A percentile compares a stretch with the other conserved stretches of the same genome.
Conservation (phyloP, 2,797 vertebrate genomes). For the Nyctalus aviator region DNA sequence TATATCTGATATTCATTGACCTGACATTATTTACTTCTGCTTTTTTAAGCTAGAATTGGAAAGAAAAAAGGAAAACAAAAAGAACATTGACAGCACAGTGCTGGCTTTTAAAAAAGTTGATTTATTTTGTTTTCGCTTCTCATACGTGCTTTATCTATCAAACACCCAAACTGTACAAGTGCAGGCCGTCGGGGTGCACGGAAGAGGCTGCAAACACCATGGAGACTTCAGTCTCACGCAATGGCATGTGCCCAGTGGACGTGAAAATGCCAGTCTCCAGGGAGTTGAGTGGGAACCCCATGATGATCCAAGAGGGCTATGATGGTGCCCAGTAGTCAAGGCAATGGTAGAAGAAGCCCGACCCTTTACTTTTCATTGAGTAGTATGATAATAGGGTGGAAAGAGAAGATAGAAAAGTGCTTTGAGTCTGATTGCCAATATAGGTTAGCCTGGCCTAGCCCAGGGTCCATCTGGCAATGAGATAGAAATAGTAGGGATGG, state of each 20-base stretch:
- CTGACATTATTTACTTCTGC: slow-evolving; percentile 90
- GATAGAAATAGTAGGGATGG: not conserved
- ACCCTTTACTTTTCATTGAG: slow-evolving; percentile 50
- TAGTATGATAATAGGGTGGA: not conserved
- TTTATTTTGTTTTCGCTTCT: slow-evolving; percentile 82
- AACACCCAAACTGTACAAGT: slow-evolving; percentile 90
- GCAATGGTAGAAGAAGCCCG: slow-evolving; percentile 2
- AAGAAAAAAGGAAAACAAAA: slow-evolving; percentile 73
- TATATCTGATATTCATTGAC: slow-evolving; percentile 92
- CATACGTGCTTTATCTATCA: slow-evolving; percentile 89
- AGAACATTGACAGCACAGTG: slow-evolving; percentile 88
- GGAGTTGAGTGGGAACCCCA: slow-evolving; percentile 28
- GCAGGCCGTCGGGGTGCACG: slow-evolving; percentile 81
- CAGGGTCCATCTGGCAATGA: not conserved
- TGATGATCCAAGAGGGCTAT: not conserved
- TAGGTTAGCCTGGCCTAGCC: slow-evolving; percentile 19
- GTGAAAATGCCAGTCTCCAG: slow-evolving; percentile 43
- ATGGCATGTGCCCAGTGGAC: slow-evolving; percentile 66
- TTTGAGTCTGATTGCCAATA: slow-evolving; percentile 19
- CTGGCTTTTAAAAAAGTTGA: slow-evolving; percentile 85
- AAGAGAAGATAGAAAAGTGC: slow-evolving; percentile 50
- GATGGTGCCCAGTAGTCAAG: slow-evolving; percentile 23
- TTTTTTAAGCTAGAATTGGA: slow-evolving; percentile 86
- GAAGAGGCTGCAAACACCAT: slow-evolving; percentile 64
- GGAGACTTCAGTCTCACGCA: slow-evolving; percentile 83